Percentiles rank a stretch among this genome's conserved stretches.
phyloP scores from a whole-genome alignment of 2,113 vertebrate genomes.

The Trogon surrucura region DNA sequence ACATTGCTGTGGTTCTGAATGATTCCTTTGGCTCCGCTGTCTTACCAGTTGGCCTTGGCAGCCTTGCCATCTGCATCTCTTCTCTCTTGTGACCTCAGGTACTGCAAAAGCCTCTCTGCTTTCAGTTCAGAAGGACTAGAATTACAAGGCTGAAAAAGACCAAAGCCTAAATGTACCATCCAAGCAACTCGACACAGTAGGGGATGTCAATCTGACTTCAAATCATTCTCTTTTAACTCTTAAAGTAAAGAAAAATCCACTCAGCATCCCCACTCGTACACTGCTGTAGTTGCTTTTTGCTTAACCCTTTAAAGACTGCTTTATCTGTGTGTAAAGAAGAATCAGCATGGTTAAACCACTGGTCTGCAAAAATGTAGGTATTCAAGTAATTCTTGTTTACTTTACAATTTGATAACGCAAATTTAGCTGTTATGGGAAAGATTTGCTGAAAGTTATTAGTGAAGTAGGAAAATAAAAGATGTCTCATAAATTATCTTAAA shows the following conservation, averaged over 20 bases:
- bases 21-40: background rate
- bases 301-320: background rate
- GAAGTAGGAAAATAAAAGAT: background rate
- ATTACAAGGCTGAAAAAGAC: background rate
- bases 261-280: background rate
- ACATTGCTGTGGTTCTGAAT: background rate
- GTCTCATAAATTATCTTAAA: background rate
- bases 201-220: background rate
- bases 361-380: background rate
- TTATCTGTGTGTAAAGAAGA: background rate
- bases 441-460: background rate
- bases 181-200: background rate
- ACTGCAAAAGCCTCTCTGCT: background rate
- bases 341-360: background rate
- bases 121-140: background rate
- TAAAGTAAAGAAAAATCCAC: background rate
- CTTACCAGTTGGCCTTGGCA: background rate
- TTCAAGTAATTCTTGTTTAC: background rate
- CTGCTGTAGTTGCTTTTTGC: background rate
- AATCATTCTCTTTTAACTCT: background rate
- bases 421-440: background rate
- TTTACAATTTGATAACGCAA: background rate
- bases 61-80: background rate
- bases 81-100: background rate
- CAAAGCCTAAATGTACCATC: background rate